A percentile compares a stretch with the other conserved stretches of the same genome.
Evolutionary conservation across 2,888 invertebrate genomes (phyloP).

Genomic region (Oxycera nigricornis): DNA sequence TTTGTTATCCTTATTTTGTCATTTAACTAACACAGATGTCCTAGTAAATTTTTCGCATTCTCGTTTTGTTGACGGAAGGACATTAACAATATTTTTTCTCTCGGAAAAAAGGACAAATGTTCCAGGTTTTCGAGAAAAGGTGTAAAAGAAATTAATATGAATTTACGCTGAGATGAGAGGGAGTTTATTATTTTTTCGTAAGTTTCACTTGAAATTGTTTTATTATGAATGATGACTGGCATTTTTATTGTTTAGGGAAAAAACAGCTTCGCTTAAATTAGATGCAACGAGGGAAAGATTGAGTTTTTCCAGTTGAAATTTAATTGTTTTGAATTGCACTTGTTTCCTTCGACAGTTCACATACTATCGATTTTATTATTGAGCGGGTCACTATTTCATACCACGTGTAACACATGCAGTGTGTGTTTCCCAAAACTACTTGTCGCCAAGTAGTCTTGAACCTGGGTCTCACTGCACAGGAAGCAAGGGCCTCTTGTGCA

Average conservation of each 20-base stretch:
- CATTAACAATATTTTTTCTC: not conserved
- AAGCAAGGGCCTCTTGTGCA: too few relatives aligned
- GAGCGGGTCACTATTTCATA: too few relatives aligned
- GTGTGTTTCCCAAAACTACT: too few relatives aligned
- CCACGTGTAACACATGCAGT: too few relatives aligned
- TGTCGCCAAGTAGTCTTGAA: too few relatives aligned
- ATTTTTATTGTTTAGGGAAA: too few relatives aligned
- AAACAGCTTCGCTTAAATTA: not conserved
- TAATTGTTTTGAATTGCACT: not conserved
- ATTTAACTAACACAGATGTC: too few relatives aligned
- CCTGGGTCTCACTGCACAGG: too few relatives aligned
- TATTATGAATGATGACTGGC: not conserved
- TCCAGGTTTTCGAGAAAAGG: not conserved
- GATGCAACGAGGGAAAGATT: too few relatives aligned
- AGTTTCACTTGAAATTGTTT: not conserved
- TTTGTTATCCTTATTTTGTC: too few relatives aligned
- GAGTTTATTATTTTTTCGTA: not conserved
- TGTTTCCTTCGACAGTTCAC: not conserved
- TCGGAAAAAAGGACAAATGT: not conserved
- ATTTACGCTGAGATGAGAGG: not conserved
- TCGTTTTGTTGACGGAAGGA: not conserved
- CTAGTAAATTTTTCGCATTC: too few relatives aligned
- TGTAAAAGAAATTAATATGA: constrained; percentile 14
- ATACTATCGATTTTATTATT: too few relatives aligned
- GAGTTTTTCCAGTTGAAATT: not conserved